Evolutionary conservation across 2,888 invertebrate species (phyloP).

Genomic region (Rhagonycha lutea): DNA sequence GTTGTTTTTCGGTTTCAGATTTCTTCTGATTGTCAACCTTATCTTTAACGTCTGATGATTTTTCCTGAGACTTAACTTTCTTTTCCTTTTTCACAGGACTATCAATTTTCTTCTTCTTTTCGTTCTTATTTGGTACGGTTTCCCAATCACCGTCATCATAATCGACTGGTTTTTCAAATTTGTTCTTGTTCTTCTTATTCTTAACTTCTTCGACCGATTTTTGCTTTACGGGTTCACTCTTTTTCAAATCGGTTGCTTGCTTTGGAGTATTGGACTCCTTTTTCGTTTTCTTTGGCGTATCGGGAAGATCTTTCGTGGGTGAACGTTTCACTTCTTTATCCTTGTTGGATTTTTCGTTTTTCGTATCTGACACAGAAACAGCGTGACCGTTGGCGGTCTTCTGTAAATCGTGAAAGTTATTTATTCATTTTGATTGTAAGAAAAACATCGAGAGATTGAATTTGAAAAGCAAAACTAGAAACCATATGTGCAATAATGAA

Average conservation of each 20-base stretch:
- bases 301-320: slow-evolving; percentile 60
- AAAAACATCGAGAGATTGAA: neutral
- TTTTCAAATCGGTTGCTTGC: slow-evolving; percentile 60
- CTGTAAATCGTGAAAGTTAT: slow-evolving; percentile 48
- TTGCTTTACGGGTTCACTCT: slow-evolving; percentile 43
- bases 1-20: slow-evolving; percentile 58
- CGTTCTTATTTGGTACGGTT: slow-evolving; percentile 69
- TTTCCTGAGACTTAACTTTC: slow-evolving; percentile 43
- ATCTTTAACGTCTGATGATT: slow-evolving; percentile 41
- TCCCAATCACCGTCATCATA: slow-evolving; percentile 80
- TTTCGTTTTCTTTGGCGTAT: slow-evolving; percentile 52
- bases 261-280: slow-evolving; percentile 43
- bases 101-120: slow-evolving; percentile 71
- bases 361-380: slow-evolving; percentile 60
- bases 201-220: slow-evolving; percentile 59
- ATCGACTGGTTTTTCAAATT: slow-evolving; percentile 70
- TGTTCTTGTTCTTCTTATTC: slow-evolving; percentile 65
- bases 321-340: slow-evolving; percentile 54
- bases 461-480: neutral
- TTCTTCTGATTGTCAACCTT: slow-evolving; percentile 56
- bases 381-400: slow-evolving; percentile 68
- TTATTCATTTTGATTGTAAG: neutral
- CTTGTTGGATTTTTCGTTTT: slow-evolving; percentile 62
- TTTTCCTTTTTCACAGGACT: slow-evolving; percentile 53
- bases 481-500: neutral